Percentiles rank a stretch among this genome's conserved stretches.
Conservation (phyloP, 1,140 invertebrate genomes). For the Oncopeltus fasciatus region DNA sequence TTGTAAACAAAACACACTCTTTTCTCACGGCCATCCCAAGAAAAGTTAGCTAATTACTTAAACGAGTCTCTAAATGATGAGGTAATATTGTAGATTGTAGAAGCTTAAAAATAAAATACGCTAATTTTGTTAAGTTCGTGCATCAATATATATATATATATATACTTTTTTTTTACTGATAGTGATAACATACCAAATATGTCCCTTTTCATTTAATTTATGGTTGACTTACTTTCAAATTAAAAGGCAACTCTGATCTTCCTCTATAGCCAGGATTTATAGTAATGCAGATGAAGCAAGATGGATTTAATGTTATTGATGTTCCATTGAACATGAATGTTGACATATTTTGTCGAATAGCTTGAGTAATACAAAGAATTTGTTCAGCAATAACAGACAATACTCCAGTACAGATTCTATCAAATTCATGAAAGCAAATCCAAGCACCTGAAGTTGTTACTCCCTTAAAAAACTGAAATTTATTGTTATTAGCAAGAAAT, state of each 20-base stretch:
- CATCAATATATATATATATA: too few relatives aligned
- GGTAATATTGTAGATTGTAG: too few relatives aligned
- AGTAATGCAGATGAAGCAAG: slow-evolving; percentile 79
- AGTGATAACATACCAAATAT: too few relatives aligned
- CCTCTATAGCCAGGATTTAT: slow-evolving; percentile 89
- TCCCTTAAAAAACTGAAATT: slow-evolving; percentile 59
- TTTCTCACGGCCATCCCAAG: too few relatives aligned
- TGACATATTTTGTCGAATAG: slow-evolving; percentile 50
- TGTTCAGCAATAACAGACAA: slow-evolving; percentile 70
- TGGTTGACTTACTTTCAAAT: slow-evolving; percentile 31
- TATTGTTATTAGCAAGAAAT: too few relatives aligned
- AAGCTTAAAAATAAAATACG: too few relatives aligned
- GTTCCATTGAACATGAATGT: slow-evolving; percentile 75
- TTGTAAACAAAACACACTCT: too few relatives aligned
- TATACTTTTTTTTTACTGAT: too few relatives aligned
- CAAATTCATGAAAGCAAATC: slow-evolving; percentile 92
- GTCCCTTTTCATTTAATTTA: too few relatives aligned
- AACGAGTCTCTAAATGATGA: too few relatives aligned
- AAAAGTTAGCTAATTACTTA: too few relatives aligned
- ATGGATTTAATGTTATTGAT: slow-evolving; percentile 59
- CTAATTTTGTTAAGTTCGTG: too few relatives aligned
- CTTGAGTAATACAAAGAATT: slow-evolving; percentile 63
- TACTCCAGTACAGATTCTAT: slow-evolving; percentile 80
- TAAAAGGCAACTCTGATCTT: slow-evolving; percentile 72
- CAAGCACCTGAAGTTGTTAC: slow-evolving; percentile 77